These are phyloP conservation scores for Cochlearius cochlearius DNA, from an alignment of 2,113 vertebrate genomes.

Conservation along the genomic window DNA sequence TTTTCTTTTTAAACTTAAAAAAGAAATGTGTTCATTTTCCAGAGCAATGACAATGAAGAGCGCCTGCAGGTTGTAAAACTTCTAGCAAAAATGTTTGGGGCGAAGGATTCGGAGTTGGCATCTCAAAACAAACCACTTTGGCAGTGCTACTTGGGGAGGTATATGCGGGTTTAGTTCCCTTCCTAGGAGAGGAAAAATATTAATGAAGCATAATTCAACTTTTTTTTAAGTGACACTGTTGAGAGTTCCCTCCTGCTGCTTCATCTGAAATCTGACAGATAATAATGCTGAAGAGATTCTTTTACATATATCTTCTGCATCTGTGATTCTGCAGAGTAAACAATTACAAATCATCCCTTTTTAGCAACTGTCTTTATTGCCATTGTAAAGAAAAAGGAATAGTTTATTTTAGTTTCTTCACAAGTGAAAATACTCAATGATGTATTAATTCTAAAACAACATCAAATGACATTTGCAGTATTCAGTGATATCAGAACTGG, in stretches of 20 bases:
- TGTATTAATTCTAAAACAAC: background rate
- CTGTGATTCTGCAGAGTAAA: background rate
- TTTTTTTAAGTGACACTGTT: background rate
- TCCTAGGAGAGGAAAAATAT: background rate
- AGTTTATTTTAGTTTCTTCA: background rate
- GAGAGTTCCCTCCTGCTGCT: background rate
- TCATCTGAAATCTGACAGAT: background rate
- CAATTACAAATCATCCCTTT: background rate
- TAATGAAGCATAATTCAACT: background rate
- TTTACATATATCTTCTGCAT: background rate
- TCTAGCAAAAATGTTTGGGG: slow-evolving; percentile 99
- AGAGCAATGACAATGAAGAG: slow-evolving; percentile 99
- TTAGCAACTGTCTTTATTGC: background rate
- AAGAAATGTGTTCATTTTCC: slow-evolving; percentile 24
- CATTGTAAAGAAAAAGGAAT: background rate
- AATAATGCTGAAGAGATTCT: background rate
- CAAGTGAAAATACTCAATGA: background rate
- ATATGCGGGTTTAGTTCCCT: slow-evolving; percentile 17
- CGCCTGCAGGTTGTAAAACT: slow-evolving; percentile 97
- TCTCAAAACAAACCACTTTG: slow-evolving; percentile 98
- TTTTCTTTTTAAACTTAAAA: background rate
- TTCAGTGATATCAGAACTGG: background rate
- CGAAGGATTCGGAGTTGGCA: slow-evolving; percentile 95
- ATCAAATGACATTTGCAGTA: background rate
- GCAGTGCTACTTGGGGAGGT: slow-evolving; percentile 99